Base-by-base conservation (phyloP, 2,888 invertebrate species). In the Megaustenia siamemsis region DNA sequence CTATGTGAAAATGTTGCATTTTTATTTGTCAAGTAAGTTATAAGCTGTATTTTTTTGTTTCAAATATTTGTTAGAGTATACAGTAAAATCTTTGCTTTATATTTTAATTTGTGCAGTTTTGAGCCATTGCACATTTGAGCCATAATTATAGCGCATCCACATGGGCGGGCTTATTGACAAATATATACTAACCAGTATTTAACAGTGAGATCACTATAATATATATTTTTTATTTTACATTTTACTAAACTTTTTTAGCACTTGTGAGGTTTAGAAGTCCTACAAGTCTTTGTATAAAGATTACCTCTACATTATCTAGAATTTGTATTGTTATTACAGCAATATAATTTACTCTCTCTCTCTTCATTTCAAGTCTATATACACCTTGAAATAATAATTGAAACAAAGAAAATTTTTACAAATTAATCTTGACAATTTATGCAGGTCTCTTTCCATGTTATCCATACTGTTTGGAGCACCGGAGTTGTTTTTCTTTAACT, bases 181-280 rank as follows among this genome's bases (percentile, higher is more conserved):
- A n/a, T n/a, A n/a, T n/a, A n/a, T n/a, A n/a, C n/a, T n/a, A n/a
- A n/a, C n/a, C n/a, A n/a, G n/a, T n/a, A n/a, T n/a, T n/a, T n/a
- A n/a, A n/a, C n/a, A n/a, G n/a, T n/a, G n/a, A n/a, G n/a, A n/a
- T n/a, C n/a, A n/a, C n/a, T n/a, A n/a, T n/a, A n/a, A n/a, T n/a
- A n/a, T n/a, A n/a, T n/a, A n/a, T n/a, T n/a, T n/a, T n/a, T n/a
- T n/a, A n/a, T n/a, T n/a, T n/a, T n/a, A n/a, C n/a, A n/a, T n/a
- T n/a, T n/a, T n/a, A n/a, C n/a, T n/a, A 43, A 35, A n/a, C 21
- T 73, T 75, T 49, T 6, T 76, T 38, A 43, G 32, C 35, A 35
- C 43, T 73, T 82, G 82, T 82, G n/a, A 82, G 73, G 82, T 82
- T 71, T 24, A 56, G 73, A 82, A 82, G 40, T n/a, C 82, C 73